Evolutionary conservation across 2,888 invertebrate species (phyloP).

Genomic region (Rhamphomyia laevipes): DNA sequence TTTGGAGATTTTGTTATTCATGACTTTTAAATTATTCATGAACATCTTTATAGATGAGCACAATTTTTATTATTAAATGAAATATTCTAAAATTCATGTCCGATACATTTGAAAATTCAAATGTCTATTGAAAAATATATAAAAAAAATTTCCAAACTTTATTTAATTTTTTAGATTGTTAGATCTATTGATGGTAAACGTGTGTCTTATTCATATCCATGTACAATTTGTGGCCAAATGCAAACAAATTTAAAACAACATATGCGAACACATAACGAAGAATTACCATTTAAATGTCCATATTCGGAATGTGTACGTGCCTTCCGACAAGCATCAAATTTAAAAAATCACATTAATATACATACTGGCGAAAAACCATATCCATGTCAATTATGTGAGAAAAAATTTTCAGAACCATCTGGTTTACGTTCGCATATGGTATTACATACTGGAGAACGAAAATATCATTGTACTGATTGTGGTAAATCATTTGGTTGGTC

Average conservation of each 20-base stretch:
- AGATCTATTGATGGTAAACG: slow-evolving; percentile 5
- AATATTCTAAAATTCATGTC: no score
- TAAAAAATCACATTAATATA: slow-evolving; percentile 12
- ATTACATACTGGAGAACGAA: slow-evolving; percentile 11
- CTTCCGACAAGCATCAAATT: slow-evolving; percentile 11
- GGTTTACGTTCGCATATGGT: slow-evolving; percentile 13
- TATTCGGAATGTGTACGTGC: slow-evolving; percentile 5
- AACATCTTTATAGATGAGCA: no score
- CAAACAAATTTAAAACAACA: slow-evolving; percentile 13
- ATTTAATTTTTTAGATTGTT: slow-evolving; percentile 2
- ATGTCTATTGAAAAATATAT: no score
- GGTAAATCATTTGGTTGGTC: slow-evolving; percentile 12
- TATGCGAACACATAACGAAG: slow-evolving; percentile 12
- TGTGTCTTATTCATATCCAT: slow-evolving; percentile 6
- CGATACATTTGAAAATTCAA: no score
- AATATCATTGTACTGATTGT: slow-evolving; percentile 13
- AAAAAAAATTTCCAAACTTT: no score
- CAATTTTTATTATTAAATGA: no score
- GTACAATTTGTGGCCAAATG: slow-evolving; percentile 11
- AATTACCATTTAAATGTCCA: slow-evolving; percentile 9
- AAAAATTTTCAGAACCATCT: slow-evolving; percentile 12
- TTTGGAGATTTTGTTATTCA: no score
- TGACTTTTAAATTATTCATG: no score
- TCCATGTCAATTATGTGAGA: slow-evolving; percentile 11
- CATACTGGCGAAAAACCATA: slow-evolving; percentile 15